A percentile compares a stretch with the other conserved stretches of the same genome.
phyloP scores from a whole-genome alignment of 2,797 vertebrate genomes.

The Sebastes nivosus region DNA sequence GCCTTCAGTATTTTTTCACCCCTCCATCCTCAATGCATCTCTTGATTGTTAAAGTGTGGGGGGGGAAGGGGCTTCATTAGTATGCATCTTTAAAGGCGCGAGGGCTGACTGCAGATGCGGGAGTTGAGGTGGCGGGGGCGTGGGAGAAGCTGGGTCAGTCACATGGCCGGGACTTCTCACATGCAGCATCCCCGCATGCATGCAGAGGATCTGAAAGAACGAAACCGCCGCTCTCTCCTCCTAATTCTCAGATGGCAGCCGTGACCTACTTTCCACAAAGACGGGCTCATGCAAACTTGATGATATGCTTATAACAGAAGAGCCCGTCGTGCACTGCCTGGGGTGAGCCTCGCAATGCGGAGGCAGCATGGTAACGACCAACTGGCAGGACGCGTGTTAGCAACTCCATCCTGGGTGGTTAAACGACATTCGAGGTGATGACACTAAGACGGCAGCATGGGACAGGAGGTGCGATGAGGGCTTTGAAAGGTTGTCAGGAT shows the following conservation, averaged over 20 bases:
- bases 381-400: slow-evolving; percentile 38
- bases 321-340: slow-evolving; percentile 52
- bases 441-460: neutral
- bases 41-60: slow-evolving; percentile 76
- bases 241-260: slow-evolving; percentile 81
- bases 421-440: slow-evolving; percentile 21
- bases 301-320: slow-evolving; percentile 74
- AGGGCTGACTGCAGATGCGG: slow-evolving; percentile 65
- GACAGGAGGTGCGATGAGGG: neutral
- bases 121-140: slow-evolving; percentile 19
- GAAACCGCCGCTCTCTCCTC: slow-evolving; percentile 58
- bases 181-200: slow-evolving; percentile 38
- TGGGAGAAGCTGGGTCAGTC: slow-evolving; percentile 74
- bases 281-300: slow-evolving; percentile 83
- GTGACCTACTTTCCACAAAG: slow-evolving; percentile 83
- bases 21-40: slow-evolving; percentile 79
- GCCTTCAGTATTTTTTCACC: slow-evolving; percentile 60
- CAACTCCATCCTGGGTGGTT: slow-evolving; percentile 38
- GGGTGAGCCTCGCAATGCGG: slow-evolving; percentile 58
- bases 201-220: slow-evolving; percentile 63
- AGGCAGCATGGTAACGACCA: slow-evolving; percentile 29
- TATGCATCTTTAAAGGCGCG: slow-evolving; percentile 75
- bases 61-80: slow-evolving; percentile 72
- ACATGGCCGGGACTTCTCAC: slow-evolving; percentile 64
- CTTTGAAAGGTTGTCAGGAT: slow-evolving; percentile 10